These are phyloP conservation scores for Orthonevra nobilis DNA, from an alignment of 2,888 invertebrate species.

Conservation along the genomic window DNA sequence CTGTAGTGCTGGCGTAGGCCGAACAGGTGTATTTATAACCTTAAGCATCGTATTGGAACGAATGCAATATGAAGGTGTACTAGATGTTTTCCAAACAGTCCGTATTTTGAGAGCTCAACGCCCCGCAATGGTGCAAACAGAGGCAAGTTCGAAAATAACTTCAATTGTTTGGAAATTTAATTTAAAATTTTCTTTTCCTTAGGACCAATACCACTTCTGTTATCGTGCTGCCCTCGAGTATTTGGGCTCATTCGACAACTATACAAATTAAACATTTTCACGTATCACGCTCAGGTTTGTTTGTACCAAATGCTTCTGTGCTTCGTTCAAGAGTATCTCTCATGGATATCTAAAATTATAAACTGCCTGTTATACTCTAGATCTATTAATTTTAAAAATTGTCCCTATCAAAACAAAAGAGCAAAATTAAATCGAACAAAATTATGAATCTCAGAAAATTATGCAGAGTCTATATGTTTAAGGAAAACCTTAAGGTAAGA, in stretches of 20 bases:
- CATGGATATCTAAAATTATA: background rate
- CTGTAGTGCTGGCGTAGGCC: constrained; percentile 98
- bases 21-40: constrained; percentile 99
- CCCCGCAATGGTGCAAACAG: constrained; percentile 99
- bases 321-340: background rate
- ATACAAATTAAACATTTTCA: constrained; percentile 87
- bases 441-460: constrained; percentile 45
- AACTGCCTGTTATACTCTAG: constrained; percentile 44
- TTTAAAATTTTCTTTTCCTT: constrained; percentile 72
- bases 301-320: constrained; percentile 16
- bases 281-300: background rate
- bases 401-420: background rate
- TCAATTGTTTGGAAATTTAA: background rate
- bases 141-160: constrained; percentile 83
- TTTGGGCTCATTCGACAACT: constrained; percentile 98
- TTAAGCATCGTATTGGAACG: constrained; percentile 98
- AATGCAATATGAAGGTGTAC: constrained; percentile 99
- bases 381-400: background rate
- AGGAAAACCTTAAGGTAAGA: constrained; percentile 3
- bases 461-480: background rate
- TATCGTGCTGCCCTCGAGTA: constrained; percentile 99
- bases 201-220: constrained; percentile 99
- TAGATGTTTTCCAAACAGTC: constrained; percentile 99
- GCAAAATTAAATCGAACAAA: background rate
- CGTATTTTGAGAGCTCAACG: constrained; percentile 98